These are phyloP conservation scores for Sander lucioperca DNA, from an alignment of 2,113 vertebrate genomes.

Conservation along the genomic window DNA sequence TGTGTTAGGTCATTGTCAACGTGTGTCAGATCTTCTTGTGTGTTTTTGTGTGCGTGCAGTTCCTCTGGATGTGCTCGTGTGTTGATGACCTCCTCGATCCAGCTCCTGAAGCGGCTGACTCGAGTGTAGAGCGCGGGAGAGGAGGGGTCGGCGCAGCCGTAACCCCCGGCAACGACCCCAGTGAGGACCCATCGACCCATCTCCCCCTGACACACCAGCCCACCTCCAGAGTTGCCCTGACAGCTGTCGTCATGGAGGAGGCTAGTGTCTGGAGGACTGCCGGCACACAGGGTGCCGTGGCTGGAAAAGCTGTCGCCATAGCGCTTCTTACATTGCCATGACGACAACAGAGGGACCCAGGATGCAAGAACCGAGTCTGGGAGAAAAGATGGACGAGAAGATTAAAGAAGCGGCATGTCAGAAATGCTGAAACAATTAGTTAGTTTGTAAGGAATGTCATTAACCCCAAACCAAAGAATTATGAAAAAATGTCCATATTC, in stretches of 20 bases:
- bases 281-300: constrained; percentile 91
- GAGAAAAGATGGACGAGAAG: constrained; percentile 17
- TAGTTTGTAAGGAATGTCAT: too few species aligned
- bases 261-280: constrained; percentile 89
- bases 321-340: constrained; percentile 87
- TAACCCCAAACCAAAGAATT: too few species aligned
- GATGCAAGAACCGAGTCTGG: constrained; percentile 88
- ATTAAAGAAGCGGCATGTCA: neutral
- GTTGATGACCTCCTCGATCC: constrained; percentile 87
- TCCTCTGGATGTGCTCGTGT: neutral
- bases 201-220: constrained; percentile 88
- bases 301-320: constrained; percentile 89
- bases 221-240: constrained; percentile 91
- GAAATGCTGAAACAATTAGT: too few species aligned
- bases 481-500: too few species aligned
- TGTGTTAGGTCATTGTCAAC: constrained; percentile 29
- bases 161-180: constrained; percentile 90
- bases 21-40: constrained; percentile 19
- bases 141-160: constrained; percentile 88
- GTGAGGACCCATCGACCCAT: constrained; percentile 88
- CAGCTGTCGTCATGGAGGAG: constrained; percentile 86
- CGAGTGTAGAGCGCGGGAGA: constrained; percentile 91
- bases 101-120: constrained; percentile 89
- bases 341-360: constrained; percentile 89
- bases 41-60: neutral